These are phyloP conservation scores for Alfaro cultratus DNA, from an alignment of 2,797 vertebrate genomes.

Conservation along the genomic window DNA sequence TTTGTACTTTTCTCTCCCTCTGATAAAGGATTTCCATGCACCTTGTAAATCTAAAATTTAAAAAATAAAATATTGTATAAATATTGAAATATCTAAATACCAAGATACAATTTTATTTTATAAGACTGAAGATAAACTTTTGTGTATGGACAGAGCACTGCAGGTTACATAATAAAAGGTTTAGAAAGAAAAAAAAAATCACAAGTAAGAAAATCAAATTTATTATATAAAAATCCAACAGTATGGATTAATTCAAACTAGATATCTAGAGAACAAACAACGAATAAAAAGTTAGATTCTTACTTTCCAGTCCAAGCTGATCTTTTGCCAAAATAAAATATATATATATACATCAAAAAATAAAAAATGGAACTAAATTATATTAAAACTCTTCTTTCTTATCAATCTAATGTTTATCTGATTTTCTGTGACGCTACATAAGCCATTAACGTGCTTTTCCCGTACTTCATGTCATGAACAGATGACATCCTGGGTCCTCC, in stretches of 20 bases:
- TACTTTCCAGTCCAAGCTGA: slow-evolving; percentile 51
- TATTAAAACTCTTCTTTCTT: slow-evolving; percentile 7
- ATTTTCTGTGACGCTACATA: slow-evolving; percentile 44
- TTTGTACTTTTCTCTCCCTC: slow-evolving; percentile 46
- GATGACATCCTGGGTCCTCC: slow-evolving; percentile 70
- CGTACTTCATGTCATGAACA: slow-evolving; percentile 84
- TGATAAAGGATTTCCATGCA: slow-evolving; percentile 24
- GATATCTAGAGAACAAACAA: neutral
- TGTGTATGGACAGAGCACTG: neutral
- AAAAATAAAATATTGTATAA: neutral
- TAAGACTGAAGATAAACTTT: neutral
- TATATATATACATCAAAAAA: neutral
- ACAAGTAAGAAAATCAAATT: neutral
- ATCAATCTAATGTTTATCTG: slow-evolving; percentile 17
- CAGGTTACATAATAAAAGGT: neutral
- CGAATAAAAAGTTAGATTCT: slow-evolving; percentile 33
- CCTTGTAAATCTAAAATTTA: slow-evolving; percentile 31
- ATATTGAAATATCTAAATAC: neutral
- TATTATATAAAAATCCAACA: neutral
- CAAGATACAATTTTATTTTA: neutral
- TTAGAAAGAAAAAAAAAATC: neutral
- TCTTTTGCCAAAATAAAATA: slow-evolving; percentile 15
- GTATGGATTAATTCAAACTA: neutral
- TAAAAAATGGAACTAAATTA: neutral
- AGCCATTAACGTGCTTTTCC: slow-evolving; percentile 65